A percentile compares a stretch with the other conserved stretches of the same genome.
These are phyloP conservation scores for Marasmarcha lunaedactyla DNA, from an alignment of 2,888 invertebrate genomes.

Conservation along the genomic window DNA sequence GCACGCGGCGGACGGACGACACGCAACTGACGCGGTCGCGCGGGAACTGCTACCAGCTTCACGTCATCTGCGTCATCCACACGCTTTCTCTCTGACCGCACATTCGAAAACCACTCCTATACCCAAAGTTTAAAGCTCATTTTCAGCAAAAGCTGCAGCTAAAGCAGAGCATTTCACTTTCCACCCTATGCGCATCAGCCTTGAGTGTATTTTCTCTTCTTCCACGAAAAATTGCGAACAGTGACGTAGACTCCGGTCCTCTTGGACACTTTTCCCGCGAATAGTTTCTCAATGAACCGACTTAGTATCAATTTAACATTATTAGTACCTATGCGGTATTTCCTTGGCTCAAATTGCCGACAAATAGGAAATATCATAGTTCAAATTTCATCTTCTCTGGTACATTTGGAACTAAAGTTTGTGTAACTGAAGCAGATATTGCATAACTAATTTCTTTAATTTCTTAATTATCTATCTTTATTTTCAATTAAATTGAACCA, in stretches of 20 bases:
- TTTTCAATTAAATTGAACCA: too few species aligned
- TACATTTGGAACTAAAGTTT: too few species aligned
- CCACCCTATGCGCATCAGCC: constrained; percentile 26
- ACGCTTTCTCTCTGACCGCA: constrained; percentile 51
- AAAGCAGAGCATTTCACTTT: constrained; percentile 21
- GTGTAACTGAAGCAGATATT: too few species aligned
- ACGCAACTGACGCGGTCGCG: constrained; percentile 34
- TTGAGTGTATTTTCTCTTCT: constrained; percentile 26
- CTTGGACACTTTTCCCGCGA: constrained; percentile 52
- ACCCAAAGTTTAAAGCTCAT: constrained; percentile 29
- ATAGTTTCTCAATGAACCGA: constrained; percentile 35
- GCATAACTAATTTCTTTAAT: too few species aligned
- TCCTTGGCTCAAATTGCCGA: too few species aligned
- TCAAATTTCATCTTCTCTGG: too few species aligned
- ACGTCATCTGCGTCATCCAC: constrained; percentile 62
- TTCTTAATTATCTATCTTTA: too few species aligned
- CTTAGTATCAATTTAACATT: constrained; percentile 15
- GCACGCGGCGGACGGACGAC: constrained; percentile 38
- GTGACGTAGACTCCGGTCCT: constrained; percentile 44
- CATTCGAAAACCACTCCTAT: constrained; percentile 33
- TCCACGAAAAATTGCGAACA: constrained; percentile 16
- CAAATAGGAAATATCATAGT: too few species aligned
- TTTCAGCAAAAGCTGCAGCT: not conserved
- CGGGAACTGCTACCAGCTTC: constrained; percentile 23
- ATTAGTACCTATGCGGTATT: too few species aligned